Evolutionary conservation across 2,797 vertebrate genomes (phyloP).

Genomic region (Sebastes cheni): DNA sequence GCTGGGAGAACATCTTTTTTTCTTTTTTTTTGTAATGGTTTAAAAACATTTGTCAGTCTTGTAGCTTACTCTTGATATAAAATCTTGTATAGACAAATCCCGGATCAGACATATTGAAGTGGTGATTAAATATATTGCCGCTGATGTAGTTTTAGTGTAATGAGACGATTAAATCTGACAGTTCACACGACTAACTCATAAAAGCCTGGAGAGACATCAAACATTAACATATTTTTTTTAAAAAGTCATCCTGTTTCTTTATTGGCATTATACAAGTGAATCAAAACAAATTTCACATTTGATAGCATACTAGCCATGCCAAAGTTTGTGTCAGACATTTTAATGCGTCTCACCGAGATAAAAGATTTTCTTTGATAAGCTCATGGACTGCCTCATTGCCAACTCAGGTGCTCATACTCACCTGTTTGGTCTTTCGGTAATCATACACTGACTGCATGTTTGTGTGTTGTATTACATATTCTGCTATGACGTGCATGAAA

Average conservation of each 20-base stretch:
- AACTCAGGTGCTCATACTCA: not conserved
- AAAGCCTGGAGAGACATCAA: conserved; percentile 18
- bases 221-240: not conserved
- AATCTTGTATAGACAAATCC: conserved; percentile 41
- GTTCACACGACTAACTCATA: conserved; percentile 8
- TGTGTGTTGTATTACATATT: not conserved
- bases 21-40: not conserved
- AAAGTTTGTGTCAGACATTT: not conserved
- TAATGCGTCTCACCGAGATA: not conserved
- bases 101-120: not conserved
- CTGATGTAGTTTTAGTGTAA: conserved; percentile 8
- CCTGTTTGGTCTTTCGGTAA: not conserved
- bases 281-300: not conserved
- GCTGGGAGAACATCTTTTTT: not conserved
- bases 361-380: not conserved
- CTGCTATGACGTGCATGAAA: not conserved
- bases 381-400: not conserved
- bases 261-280: not conserved
- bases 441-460: not conserved
- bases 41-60: conserved; percentile 5
- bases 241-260: not conserved
- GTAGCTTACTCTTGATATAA: not conserved
- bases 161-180: conserved; percentile 46
- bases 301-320: not conserved
- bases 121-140: conserved; percentile 15